Conservation (phyloP, 2,113 vertebrate genomes). For the Larimichthys crocea region DNA sequence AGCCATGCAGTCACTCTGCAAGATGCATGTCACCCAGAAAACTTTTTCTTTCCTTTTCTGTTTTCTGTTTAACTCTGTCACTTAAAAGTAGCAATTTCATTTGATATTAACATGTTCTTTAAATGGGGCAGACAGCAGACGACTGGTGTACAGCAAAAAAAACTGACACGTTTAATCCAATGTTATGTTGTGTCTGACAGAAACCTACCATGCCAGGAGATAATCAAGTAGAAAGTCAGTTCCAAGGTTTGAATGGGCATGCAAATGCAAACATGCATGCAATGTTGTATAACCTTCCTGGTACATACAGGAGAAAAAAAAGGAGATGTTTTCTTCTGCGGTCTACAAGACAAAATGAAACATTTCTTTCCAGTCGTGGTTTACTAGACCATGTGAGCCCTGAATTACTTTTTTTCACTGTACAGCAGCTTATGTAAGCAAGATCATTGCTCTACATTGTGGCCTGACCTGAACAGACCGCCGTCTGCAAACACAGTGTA, state of each 20-base stretch:
- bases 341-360: slow-evolving; percentile 1
- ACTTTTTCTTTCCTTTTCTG: not conserved
- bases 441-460: slow-evolving; percentile 36
- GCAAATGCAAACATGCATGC: slow-evolving; percentile 25
- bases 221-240: not conserved
- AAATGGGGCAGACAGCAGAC: not conserved
- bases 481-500: slow-evolving; percentile 8
- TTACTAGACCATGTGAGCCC: slow-evolving; percentile 1
- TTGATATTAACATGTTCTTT: not conserved
- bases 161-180: not conserved
- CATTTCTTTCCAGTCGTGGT: not conserved
- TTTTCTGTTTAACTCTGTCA: not conserved
- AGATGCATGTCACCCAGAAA: not conserved
- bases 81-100: not conserved
- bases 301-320: not conserved
- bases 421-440: slow-evolving; percentile 40
- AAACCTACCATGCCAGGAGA: not conserved
- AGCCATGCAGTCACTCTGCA: not conserved
- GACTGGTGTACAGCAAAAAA: no score
- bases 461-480: not conserved
- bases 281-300: slow-evolving; percentile 7
- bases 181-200: not conserved
- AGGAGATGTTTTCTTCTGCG: not conserved
- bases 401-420: not conserved
- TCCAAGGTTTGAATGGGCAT: slow-evolving; percentile 10